Evolutionary conservation across 2,888 invertebrate genomes (phyloP).

Genomic region (Oscheius sp.): DNA sequence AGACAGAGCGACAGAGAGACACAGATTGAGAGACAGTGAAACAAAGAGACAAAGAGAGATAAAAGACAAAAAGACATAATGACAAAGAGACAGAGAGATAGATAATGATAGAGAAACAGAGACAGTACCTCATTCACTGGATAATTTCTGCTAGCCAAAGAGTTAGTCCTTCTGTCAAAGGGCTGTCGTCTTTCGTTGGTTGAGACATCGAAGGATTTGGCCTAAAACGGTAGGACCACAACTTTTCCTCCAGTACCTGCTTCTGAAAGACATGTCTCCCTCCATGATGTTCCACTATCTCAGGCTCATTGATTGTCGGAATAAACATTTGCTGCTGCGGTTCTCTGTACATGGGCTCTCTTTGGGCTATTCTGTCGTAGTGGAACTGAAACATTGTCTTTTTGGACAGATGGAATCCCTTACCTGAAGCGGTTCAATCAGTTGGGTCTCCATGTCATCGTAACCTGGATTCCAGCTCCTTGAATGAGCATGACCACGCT

Average conservation of each 20-base stretch:
- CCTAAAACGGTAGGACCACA: slow-evolving; percentile 30
- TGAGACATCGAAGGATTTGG: slow-evolving; percentile 55
- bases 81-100: neutral
- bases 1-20: neutral
- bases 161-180: slow-evolving; percentile 38
- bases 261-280: slow-evolving; percentile 17
- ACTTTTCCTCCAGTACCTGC: slow-evolving; percentile 5
- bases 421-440: slow-evolving; percentile 18
- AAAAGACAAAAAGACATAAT: neutral
- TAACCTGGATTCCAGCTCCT: slow-evolving; percentile 58
- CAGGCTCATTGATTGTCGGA: slow-evolving; percentile 35
- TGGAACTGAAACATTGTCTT: slow-evolving; percentile 9
- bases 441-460: slow-evolving; percentile 7
- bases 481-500: slow-evolving; percentile 58
- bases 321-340: slow-evolving; percentile 20
- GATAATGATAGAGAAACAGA: neutral
- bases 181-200: slow-evolving; percentile 31
- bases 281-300: slow-evolving; percentile 15
- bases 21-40: neutral
- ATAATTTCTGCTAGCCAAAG: slow-evolving; percentile 18
- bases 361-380: slow-evolving; percentile 4
- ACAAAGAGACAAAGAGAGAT: neutral
- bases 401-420: neutral
- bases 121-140: slow-evolving; percentile 8
- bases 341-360: slow-evolving; percentile 20